phyloP scores from a whole-genome alignment of 2,797 vertebrate genomes.

The Pygocentrus nattereri region DNA sequence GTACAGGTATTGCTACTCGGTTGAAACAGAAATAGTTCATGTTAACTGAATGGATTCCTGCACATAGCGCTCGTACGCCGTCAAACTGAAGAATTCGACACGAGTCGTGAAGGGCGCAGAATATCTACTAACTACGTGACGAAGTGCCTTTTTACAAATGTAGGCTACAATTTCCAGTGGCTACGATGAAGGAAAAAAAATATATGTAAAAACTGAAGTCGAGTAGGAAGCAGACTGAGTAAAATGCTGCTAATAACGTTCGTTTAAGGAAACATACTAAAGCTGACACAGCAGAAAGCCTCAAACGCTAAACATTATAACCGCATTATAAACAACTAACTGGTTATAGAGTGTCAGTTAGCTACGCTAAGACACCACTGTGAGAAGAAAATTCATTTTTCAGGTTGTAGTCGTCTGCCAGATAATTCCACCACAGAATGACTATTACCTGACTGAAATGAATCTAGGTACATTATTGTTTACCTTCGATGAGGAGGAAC shows the following conservation, averaged over 20 bases:
- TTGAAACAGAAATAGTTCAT: not conserved
- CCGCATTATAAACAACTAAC: not conserved
- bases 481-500: slow-evolving; percentile 23
- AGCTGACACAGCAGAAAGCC: not conserved
- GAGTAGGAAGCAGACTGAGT: not conserved
- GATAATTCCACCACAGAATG: too few species aligned
- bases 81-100: not conserved
- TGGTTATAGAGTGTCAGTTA: not conserved
- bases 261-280: not conserved
- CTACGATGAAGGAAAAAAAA: not conserved
- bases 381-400: too few species aligned
- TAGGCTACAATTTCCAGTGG: not conserved
- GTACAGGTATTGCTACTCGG: not conserved
- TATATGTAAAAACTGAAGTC: not conserved
- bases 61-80: not conserved
- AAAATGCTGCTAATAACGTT: not conserved
- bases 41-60: not conserved
- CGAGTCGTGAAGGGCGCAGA: not conserved
- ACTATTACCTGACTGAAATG: not conserved
- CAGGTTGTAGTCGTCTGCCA: too few species aligned
- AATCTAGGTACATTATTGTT: not conserved
- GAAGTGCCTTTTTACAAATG: not conserved
- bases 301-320: not conserved
- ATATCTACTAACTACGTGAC: not conserved
- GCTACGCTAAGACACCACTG: too few species aligned